These are phyloP conservation scores for Netelia fuscicornis DNA, from an alignment of 2,888 invertebrate genomes.

Conservation along the genomic window DNA sequence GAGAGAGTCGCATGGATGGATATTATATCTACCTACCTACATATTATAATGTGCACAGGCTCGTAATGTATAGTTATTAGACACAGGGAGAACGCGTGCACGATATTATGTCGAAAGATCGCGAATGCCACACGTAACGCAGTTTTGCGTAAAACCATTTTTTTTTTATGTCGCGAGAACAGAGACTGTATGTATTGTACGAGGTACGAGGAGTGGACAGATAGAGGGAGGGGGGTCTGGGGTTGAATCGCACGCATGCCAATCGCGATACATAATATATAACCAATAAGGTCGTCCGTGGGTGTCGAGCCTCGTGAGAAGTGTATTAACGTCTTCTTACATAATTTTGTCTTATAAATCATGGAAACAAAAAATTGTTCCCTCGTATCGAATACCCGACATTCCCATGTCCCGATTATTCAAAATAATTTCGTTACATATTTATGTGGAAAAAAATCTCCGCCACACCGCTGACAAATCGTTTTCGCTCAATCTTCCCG, in stretches of 20 bases:
- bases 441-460: slow-evolving; percentile 51
- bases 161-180: slow-evolving; percentile 10
- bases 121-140: slow-evolving; percentile 23
- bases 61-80: slow-evolving; percentile 20
- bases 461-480: slow-evolving; percentile 38
- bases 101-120: slow-evolving; percentile 60
- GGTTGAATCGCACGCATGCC: slow-evolving; percentile 40
- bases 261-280: slow-evolving; percentile 14
- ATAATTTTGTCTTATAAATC: slow-evolving; percentile 58
- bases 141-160: slow-evolving; percentile 5
- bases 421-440: slow-evolving; percentile 3
- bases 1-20: slow-evolving; percentile 6
- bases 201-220: too few species aligned
- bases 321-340: slow-evolving; percentile 71
- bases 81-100: slow-evolving; percentile 16
- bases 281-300: slow-evolving; percentile 22
- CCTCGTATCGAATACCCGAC: too few species aligned
- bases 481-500: slow-evolving; percentile 2
- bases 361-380: neutral
- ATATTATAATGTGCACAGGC: neutral
- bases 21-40: slow-evolving; percentile 19
- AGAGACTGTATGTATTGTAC: neutral
- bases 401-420: too few species aligned
- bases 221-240: neutral
- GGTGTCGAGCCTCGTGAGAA: slow-evolving; percentile 69